These are phyloP conservation scores for Todiramphus chloris DNA, from an alignment of 2,113 vertebrate genomes.

Conservation along the genomic window DNA sequence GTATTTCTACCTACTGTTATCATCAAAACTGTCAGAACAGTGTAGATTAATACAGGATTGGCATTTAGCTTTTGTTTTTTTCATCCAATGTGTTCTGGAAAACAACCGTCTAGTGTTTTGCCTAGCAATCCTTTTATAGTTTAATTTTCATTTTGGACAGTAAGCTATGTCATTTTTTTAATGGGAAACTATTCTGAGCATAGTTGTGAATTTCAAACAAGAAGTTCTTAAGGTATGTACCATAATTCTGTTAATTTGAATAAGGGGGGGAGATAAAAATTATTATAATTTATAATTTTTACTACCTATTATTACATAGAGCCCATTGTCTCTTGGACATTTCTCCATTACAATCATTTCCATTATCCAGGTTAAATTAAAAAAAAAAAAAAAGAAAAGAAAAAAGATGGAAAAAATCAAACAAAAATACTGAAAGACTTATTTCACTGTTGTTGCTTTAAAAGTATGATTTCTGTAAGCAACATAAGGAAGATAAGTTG, in stretches of 20 bases:
- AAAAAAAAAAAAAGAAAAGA: neutral
- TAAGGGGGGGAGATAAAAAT: neutral
- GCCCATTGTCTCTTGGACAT: neutral
- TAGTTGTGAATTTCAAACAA: neutral
- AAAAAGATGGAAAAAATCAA: neutral
- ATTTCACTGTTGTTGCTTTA: neutral
- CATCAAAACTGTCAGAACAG: neutral
- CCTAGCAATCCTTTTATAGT: neutral
- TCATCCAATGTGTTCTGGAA: neutral
- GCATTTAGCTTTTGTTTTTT: neutral
- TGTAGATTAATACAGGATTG: neutral
- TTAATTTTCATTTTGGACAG: neutral
- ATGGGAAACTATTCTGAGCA: constrained; percentile 20
- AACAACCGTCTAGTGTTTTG: neutral
- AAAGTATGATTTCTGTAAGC: neutral
- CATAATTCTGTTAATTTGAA: constrained; percentile 18
- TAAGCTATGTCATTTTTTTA: neutral
- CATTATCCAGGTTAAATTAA: neutral
- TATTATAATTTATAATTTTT: neutral
- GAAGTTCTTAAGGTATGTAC: neutral
- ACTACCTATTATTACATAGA: neutral
- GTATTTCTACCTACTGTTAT: neutral
- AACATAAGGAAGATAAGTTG: neutral
- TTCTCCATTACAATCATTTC: neutral
- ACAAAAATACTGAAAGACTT: neutral